phyloP scores from a whole-genome alignment of 2,888 invertebrate genomes.

The Drepana falcataria region DNA sequence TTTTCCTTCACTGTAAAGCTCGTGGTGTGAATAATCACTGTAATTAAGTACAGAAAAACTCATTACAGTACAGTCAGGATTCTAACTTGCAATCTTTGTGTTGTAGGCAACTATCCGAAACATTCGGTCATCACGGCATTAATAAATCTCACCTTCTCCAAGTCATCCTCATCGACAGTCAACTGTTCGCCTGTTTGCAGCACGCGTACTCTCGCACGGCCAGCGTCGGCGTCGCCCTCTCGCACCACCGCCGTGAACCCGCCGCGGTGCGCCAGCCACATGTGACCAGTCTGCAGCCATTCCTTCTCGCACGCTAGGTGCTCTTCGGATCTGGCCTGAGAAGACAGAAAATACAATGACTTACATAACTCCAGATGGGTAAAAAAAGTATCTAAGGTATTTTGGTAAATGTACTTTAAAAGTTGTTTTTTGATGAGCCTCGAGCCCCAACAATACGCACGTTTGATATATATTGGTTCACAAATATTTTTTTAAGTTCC shows the following conservation, averaged over 20 bases:
- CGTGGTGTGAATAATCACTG: no score
- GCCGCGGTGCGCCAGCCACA: slow-evolving; percentile 96
- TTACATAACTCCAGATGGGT: slow-evolving; percentile 2
- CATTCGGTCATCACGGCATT: no score
- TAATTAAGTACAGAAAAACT: no score
- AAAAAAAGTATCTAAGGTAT: slow-evolving; percentile 2
- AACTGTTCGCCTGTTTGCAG: slow-evolving; percentile 90
- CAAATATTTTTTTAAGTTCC: no score
- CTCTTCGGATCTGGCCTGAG: slow-evolving; percentile 82
- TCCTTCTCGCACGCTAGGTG: slow-evolving; percentile 82
- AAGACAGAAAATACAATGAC: slow-evolving; percentile 9
- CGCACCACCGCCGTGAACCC: slow-evolving; percentile 91
- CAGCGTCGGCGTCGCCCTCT: slow-evolving; percentile 85
- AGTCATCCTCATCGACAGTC: slow-evolving; percentile 95
- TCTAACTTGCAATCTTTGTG: no score
- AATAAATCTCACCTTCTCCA: slow-evolving; percentile 94
- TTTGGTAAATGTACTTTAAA: slow-evolving; percentile 3
- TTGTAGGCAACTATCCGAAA: no score
- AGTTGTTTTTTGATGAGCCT: no score
- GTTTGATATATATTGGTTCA: no score
- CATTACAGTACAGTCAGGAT: no score
- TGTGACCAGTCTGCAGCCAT: slow-evolving; percentile 84
- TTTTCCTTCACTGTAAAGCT: no score
- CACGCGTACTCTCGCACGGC: slow-evolving; percentile 86
- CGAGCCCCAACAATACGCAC: no score